phyloP scores from a whole-genome alignment of 2,113 vertebrate genomes.

The Sinocyclocheilus anshuiensis region DNA sequence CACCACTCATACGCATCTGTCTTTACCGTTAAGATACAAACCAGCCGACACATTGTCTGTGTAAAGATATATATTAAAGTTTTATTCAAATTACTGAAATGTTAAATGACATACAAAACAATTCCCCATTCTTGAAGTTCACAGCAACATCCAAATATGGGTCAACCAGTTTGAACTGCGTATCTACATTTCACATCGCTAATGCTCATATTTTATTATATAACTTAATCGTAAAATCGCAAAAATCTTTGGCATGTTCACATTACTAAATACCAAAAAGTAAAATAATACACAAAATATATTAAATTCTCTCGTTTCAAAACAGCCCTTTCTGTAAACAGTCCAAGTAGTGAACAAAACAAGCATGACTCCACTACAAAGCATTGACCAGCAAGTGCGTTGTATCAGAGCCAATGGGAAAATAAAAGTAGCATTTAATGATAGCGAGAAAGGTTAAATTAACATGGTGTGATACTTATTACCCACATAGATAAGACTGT shows the following conservation, averaged over 20 bases:
- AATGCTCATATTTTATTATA: slow-evolving; percentile 62
- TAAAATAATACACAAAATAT: slow-evolving; percentile 74
- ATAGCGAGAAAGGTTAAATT: slow-evolving; percentile 33
- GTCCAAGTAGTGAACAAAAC: slow-evolving; percentile 60
- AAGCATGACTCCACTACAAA: slow-evolving; percentile 53
- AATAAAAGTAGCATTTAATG: slow-evolving; percentile 47
- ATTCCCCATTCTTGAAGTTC: slow-evolving; percentile 73
- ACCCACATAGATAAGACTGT: slow-evolving; percentile 55
- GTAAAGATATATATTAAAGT: slow-evolving; percentile 77
- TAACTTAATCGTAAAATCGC: slow-evolving; percentile 76
- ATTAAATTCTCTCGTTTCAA: slow-evolving; percentile 79
- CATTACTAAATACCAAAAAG: slow-evolving; percentile 65
- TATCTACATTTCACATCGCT: slow-evolving; percentile 61
- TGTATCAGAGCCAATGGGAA: slow-evolving; percentile 27
- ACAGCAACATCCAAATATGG: slow-evolving; percentile 73
- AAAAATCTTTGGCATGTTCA: slow-evolving; percentile 78
- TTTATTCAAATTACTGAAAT: slow-evolving; percentile 79
- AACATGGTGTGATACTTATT: slow-evolving; percentile 48
- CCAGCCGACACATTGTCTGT: slow-evolving; percentile 40
- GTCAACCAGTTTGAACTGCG: slow-evolving; percentile 71
- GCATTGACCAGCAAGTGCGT: slow-evolving; percentile 74
- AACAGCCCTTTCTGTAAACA: slow-evolving; percentile 77
- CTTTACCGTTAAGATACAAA: slow-evolving; percentile 11
- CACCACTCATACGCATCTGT: not conserved
- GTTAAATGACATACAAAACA: slow-evolving; percentile 74